Base-by-base conservation (phyloP, 1,140 invertebrate species). In the Drosophila varians region DNA sequence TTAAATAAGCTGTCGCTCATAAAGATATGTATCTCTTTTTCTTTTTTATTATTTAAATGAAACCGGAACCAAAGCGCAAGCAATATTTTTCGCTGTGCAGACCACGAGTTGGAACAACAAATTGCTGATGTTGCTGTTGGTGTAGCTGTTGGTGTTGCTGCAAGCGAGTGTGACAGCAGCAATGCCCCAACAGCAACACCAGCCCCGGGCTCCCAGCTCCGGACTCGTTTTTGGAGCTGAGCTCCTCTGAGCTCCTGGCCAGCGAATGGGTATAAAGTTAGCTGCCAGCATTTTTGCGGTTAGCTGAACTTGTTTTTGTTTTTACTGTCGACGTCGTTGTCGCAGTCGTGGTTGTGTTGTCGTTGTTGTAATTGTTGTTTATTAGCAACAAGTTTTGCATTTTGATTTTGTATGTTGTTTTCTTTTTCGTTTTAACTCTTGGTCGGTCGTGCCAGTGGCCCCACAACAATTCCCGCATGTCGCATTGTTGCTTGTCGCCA, bases 351-450 rank as follows among this genome's bases (percentile, higher is more conserved):
- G 28, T 31, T 31, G 28, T 31, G 28, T 31, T 31, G 28, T 31
- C 28, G 28, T 42, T 65, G 53, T 36, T 72, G 66, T 66, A 77
- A 43, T 54, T 68, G 46, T 76, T 54, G 56, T 75, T 76, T 73
- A 74, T 65, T 83, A 70, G 80, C 80, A 84, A 86, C 80, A 84
- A 86, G 80, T 84, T 84, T 87, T 84, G 79, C 79, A 83, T 83
- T 83, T 84, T 72, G 60, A 75, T 71, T 79, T 73, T 79, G 46
- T 47, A 46, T 36, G 4, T 36, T 36, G 53, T 56, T 25, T 18
- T 11, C 28, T 11, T 11, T 65, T 60, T 21, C 12, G 42, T 48
- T 42, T 38, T 48, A 38, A 48, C 45, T 74, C 38, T 57, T 55
- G 31, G 46, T 54, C 62, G 31, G 46, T 54, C 62, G 18, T 49